phyloP scores from a whole-genome alignment of 2,113 vertebrate species.

The Apodemus sylvaticus region DNA sequence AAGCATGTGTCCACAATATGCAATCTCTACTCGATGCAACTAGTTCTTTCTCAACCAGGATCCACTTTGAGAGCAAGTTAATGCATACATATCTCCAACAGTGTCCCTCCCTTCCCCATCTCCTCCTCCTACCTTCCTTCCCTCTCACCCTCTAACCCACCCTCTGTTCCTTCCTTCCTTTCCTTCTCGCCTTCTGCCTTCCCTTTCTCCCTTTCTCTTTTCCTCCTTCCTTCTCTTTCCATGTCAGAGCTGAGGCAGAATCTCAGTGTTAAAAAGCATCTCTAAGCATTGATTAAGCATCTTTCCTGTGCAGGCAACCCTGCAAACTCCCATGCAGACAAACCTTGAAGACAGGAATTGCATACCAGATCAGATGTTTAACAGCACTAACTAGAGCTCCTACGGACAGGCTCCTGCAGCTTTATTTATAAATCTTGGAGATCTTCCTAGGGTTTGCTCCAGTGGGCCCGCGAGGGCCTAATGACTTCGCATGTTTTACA shows the following conservation, averaged over 20 bases:
- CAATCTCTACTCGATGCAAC: not conserved
- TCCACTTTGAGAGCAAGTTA: not conserved
- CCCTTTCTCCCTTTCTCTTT: not conserved
- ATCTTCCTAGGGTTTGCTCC: not conserved
- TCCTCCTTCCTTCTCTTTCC: not conserved
- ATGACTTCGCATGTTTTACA: not conserved
- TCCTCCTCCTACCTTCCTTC: not conserved
- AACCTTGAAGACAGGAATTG: not conserved
- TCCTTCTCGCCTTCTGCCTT: not conserved
- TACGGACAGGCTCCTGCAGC: not conserved
- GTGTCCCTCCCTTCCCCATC: too few relatives aligned
- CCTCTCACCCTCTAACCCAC: not conserved
- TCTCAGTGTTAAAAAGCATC: not conserved
- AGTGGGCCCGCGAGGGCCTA: not conserved
- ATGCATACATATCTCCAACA: not conserved
- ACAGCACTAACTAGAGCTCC: not conserved
- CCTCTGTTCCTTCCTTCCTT: not conserved
- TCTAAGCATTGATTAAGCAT: not conserved
- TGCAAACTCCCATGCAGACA: not conserved
- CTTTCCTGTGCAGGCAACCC: not conserved
- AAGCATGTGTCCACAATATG: conserved; percentile 59
- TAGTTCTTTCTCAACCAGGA: not conserved
- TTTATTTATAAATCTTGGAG: conserved; percentile 8
- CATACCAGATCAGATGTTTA: not conserved
- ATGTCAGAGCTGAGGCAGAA: not conserved